Evolutionary conservation across 2,113 vertebrate species (phyloP), one percentile per base, ranked within the genome.

Genomic region (Bos javanicus): DNA sequence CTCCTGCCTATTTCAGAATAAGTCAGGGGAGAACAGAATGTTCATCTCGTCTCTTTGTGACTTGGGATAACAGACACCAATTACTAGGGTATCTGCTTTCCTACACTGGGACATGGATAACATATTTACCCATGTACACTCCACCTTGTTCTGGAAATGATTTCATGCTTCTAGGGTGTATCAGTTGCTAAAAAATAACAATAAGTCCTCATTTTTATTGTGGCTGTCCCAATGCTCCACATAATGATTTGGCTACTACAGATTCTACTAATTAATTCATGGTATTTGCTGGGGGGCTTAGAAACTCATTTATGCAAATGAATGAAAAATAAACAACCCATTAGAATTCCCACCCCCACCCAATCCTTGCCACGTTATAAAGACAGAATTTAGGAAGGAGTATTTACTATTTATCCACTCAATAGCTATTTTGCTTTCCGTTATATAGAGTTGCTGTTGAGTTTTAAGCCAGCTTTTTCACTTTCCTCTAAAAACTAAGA

Each of bases 311-410:
- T 94, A 30, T 84, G 76, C 33, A 87, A 54, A 90, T n/a, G 10
- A 57, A 96, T 82, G 64, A 64, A 88, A 95, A 96, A 59, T 62
- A 91, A 52, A 96, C 36, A 28, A 39, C 52, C 71, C 74, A 85
- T 96, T 88, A 91, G n/a, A 93, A 95, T 95, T 84, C 48, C 30
- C 43, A n/a, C 7, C 25, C 15, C 15, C 4, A 76, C 39, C 11
- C 6, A 43, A 74, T 92, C 62, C 64, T 76, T 93, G 90, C 91
- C 67, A 64, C 26, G 48, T 97, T 74, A 87, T 21, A 83, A 96
- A 90, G 80, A 60, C 30, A 76, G 83, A 95, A 76, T 50, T 64
- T 64, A 52, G 59, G 46, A 80, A 64, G 67, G 76, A 43, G 64
- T 82, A 78, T n/a, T 82, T 54, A 76, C 10, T 30, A 2, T 62